phyloP scores from a whole-genome alignment of 2,113 vertebrate genomes.

The Onychorhynchus coronatus region DNA sequence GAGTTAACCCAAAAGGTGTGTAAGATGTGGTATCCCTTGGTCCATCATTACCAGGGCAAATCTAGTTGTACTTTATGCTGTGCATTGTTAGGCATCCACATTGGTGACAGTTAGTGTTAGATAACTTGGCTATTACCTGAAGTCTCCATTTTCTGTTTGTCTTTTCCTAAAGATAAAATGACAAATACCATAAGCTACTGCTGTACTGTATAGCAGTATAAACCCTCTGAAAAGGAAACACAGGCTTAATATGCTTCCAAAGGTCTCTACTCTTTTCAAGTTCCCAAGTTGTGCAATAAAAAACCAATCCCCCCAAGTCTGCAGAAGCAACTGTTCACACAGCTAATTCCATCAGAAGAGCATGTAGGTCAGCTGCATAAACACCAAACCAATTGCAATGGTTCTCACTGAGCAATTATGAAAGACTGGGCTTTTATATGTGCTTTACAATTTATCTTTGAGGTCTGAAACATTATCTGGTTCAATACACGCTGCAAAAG shows the following conservation, averaged over 20 bases:
- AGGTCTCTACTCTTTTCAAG: background rate
- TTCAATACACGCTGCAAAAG: background rate
- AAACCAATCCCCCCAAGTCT: fast-evolving
- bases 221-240: background rate
- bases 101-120: slow-evolving; percentile 16
- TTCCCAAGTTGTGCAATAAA: background rate
- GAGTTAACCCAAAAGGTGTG: background rate
- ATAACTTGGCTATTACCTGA: slow-evolving; percentile 64
- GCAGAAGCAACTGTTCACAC: background rate
- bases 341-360: background rate
- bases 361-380: background rate
- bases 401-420: background rate
- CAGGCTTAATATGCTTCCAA: background rate
- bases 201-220: background rate
- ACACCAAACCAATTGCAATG: background rate
- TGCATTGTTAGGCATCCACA: background rate
- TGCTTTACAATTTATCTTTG: background rate
- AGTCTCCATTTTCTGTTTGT: slow-evolving; percentile 54
- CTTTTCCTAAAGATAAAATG: slow-evolving; percentile 63
- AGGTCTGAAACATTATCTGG: background rate
- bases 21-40: background rate
- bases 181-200: slow-evolving; percentile 33
- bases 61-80: background rate
- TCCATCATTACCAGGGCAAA: background rate
- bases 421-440: background rate